Percentiles rank a stretch among this genome's conserved stretches.
Conservation (phyloP, 92 coral and sea anemone species). For the Parazoanthus darwini region DNA sequence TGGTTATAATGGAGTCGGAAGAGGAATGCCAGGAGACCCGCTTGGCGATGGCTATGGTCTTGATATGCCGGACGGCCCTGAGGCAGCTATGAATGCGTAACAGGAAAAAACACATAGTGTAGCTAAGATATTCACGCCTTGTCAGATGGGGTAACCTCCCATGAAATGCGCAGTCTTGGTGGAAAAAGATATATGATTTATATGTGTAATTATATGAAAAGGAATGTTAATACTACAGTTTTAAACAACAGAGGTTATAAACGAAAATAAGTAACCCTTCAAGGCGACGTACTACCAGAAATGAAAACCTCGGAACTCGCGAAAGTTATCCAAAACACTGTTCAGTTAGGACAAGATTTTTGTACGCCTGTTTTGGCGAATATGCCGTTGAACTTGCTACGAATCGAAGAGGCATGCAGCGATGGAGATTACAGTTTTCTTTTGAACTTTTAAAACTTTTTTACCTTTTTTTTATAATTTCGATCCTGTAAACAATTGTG, state of each 20-base stretch:
- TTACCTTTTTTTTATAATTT: too few relatives aligned
- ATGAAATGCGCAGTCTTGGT: slow-evolving; percentile 32
- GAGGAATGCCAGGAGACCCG: slow-evolving; percentile 71
- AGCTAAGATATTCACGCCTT: slow-evolving; percentile 4
- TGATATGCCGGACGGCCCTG: slow-evolving; percentile 31
- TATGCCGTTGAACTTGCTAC: slow-evolving; percentile 9
- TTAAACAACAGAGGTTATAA: slow-evolving; percentile 40
- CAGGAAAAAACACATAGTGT: slow-evolving; percentile 32
- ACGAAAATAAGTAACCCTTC: slow-evolving; percentile 32
- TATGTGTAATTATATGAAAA: slow-evolving; percentile 46
- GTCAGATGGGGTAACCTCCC: slow-evolving; percentile 16
- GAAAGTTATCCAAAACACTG: slow-evolving; percentile 24
- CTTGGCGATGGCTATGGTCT: slow-evolving; percentile 59
- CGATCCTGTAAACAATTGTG: background rate
- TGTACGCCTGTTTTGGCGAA: slow-evolving; percentile 46
- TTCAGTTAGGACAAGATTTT: slow-evolving; percentile 32
- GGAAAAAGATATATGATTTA: slow-evolving; percentile 41
- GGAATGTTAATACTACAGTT: slow-evolving; percentile 42
- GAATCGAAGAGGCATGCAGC: slow-evolving; percentile 5
- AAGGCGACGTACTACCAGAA: slow-evolving; percentile 26
- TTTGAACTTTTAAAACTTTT: background rate
- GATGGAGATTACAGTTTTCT: background rate
- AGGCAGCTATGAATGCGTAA: slow-evolving; percentile 45
- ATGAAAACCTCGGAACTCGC: background rate
- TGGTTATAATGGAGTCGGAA: slow-evolving; percentile 64